phyloP scores from a whole-genome alignment of 2,888 invertebrate genomes.

The Mythimna loreyi region DNA sequence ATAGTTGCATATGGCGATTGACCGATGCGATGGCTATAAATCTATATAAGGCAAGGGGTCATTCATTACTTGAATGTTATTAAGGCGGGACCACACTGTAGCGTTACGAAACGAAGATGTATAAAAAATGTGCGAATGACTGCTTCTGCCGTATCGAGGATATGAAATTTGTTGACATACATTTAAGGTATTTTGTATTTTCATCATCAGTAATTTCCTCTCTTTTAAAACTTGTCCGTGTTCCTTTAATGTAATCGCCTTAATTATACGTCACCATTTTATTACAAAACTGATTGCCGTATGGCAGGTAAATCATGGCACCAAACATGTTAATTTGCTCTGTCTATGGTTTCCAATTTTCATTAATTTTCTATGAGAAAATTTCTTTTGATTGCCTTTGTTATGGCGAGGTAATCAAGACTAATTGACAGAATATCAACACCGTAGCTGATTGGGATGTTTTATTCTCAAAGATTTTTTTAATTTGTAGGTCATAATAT shows the following conservation, averaged over 20 bases:
- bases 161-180: slow-evolving; percentile 74
- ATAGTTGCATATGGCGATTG: slow-evolving; percentile 66
- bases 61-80: slow-evolving; percentile 67
- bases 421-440: slow-evolving; percentile 41
- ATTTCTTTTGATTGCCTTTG: slow-evolving; percentile 53
- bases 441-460: slow-evolving; percentile 23
- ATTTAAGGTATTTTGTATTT: slow-evolving; percentile 68
- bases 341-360: slow-evolving; percentile 40
- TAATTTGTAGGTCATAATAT: slow-evolving; percentile 23
- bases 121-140: slow-evolving; percentile 79
- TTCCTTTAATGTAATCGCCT: slow-evolving; percentile 61
- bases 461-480: slow-evolving; percentile 6
- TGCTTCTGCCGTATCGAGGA: slow-evolving; percentile 70
- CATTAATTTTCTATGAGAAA: slow-evolving; percentile 37
- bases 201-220: slow-evolving; percentile 69
- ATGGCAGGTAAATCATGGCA: slow-evolving; percentile 28
- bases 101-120: slow-evolving; percentile 71
- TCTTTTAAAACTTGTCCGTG: slow-evolving; percentile 59
- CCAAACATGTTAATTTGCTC: slow-evolving; percentile 44
- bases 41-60: slow-evolving; percentile 78
- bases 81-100: slow-evolving; percentile 64
- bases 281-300: slow-evolving; percentile 49
- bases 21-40: slow-evolving; percentile 65
- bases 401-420: slow-evolving; percentile 34
- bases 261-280: slow-evolving; percentile 58